Percentiles rank a stretch among this genome's conserved stretches.
These are phyloP conservation scores for Trimorus sp. DNA, from an alignment of 2,888 invertebrate genomes.

Conservation along the genomic window DNA sequence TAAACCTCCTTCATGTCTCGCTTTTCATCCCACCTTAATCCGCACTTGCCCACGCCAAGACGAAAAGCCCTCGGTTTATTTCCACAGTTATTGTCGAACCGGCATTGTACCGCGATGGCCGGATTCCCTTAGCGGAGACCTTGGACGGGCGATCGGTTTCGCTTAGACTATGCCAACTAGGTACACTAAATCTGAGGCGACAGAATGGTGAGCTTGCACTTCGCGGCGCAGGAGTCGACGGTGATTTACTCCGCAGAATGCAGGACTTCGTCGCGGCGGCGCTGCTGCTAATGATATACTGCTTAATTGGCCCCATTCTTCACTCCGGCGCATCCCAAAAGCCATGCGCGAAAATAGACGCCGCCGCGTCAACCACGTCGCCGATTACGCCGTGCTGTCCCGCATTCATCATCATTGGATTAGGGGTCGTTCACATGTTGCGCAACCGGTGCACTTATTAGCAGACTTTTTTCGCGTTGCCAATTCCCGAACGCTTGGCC, in stretches of 20 bases:
- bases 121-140: constrained; percentile 31
- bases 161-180: constrained; percentile 60
- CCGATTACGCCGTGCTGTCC: constrained; percentile 45
- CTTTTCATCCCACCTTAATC: too few relatives aligned
- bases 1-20: too few relatives aligned
- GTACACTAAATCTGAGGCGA: constrained; percentile 59
- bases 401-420: constrained; percentile 48
- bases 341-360: constrained; percentile 73
- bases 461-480: too few relatives aligned
- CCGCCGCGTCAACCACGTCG: constrained; percentile 59
- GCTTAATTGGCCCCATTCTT: constrained; percentile 80
- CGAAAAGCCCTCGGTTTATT: too few relatives aligned
- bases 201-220: constrained; percentile 22
- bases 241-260: constrained; percentile 76
- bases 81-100: too few relatives aligned
- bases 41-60: too few relatives aligned
- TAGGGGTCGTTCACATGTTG: constrained; percentile 38
- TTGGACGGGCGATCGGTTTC: constrained; percentile 41
- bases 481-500: too few relatives aligned
- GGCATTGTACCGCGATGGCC: too few relatives aligned
- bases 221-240: constrained; percentile 68
- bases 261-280: constrained; percentile 75
- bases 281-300: constrained; percentile 78
- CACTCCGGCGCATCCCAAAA: constrained; percentile 72
- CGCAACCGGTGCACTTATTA: constrained; percentile 5